Evolutionary conservation across 1,140 invertebrate genomes (phyloP).

Genomic region (Elymnias hypermnestra): DNA sequence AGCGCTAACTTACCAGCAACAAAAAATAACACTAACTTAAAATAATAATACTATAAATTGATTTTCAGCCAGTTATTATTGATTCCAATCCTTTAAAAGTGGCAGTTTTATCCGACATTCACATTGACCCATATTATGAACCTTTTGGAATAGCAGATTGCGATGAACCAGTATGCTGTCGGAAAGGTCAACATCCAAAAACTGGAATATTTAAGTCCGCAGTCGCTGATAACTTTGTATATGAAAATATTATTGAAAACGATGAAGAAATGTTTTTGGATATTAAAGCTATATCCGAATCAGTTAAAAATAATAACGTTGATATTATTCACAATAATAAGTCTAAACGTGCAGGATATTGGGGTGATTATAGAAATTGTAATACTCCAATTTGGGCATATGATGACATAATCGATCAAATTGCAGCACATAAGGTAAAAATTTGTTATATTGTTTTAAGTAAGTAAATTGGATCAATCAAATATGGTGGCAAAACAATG

Average conservation of each 20-base stretch:
- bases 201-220: conserved; percentile 18
- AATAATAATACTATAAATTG: too few species aligned
- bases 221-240: conserved; percentile 26
- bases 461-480: too few species aligned
- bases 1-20: too few species aligned
- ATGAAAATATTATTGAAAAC: conserved; percentile 23
- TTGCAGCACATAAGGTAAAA: conserved; percentile 75
- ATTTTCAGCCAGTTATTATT: background rate
- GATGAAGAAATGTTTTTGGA: conserved; percentile 35
- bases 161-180: conserved; percentile 86
- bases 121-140: conserved; percentile 86
- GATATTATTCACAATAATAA: background rate
- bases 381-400: conserved; percentile 83
- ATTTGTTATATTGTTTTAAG: conserved; percentile 24
- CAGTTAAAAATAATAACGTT: conserved; percentile 1
- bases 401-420: conserved; percentile 77
- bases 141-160: conserved; percentile 81
- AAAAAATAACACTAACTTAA: too few species aligned
- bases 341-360: conserved; percentile 80
- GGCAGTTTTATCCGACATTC: conserved; percentile 87
- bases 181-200: conserved; percentile 69
- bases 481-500: too few species aligned
- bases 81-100: conserved; percentile 65
- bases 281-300: conserved; percentile 28
- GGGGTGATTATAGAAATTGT: conserved; percentile 86